Evolutionary conservation across 2,113 vertebrate species (phyloP).

Genomic region (Callorhinus ursinus): DNA sequence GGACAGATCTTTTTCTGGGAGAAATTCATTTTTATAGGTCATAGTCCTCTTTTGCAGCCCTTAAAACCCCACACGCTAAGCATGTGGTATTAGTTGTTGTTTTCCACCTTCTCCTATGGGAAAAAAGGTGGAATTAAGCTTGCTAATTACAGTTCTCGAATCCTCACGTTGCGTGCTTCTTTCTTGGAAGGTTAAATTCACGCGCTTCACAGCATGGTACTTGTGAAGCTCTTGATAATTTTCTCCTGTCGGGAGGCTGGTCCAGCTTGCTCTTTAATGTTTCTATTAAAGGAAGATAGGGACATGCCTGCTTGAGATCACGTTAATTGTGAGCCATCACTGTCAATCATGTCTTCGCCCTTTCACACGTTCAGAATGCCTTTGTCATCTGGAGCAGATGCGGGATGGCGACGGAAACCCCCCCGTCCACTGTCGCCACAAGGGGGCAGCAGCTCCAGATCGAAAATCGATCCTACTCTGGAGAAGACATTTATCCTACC

Average conservation of each 20-base stretch:
- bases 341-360: too few relatives aligned
- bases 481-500: not conserved
- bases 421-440: not conserved
- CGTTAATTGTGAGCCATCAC: not conserved
- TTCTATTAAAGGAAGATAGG: not conserved
- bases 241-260: not conserved
- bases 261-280: not conserved
- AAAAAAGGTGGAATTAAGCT: not conserved
- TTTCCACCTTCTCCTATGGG: not conserved
- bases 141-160: conserved; percentile 55
- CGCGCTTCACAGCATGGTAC: not conserved
- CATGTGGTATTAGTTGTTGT: not conserved
- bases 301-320: not conserved
- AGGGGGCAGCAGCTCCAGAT: not conserved
- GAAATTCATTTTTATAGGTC: not conserved
- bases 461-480: not conserved
- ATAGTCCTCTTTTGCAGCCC: not conserved
- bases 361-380: not conserved
- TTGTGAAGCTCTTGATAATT: not conserved
- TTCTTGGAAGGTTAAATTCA: conserved; percentile 11
- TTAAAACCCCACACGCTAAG: not conserved
- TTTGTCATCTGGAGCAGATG: not conserved
- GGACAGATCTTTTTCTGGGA: not conserved
- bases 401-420: not conserved
- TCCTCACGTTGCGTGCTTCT: not conserved